These are phyloP conservation scores for Oostethus manadensis DNA, from an alignment of 2,113 vertebrate genomes.

Conservation along the genomic window DNA sequence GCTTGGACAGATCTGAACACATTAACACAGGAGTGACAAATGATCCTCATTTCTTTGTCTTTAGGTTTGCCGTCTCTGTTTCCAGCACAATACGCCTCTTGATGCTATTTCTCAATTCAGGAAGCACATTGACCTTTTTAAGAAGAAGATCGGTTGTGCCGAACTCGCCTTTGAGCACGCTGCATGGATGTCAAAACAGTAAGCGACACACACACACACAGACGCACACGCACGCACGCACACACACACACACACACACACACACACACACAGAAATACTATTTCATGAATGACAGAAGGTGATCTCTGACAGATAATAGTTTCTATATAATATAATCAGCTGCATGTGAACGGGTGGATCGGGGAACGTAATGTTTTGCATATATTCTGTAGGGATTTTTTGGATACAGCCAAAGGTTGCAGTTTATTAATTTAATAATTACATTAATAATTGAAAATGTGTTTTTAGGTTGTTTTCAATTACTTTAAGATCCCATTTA, in stretches of 20 bases:
- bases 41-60: constrained; percentile 14
- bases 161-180: constrained; percentile 93
- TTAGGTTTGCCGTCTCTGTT: constrained; percentile 95
- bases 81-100: constrained; percentile 94
- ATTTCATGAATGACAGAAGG: neutral
- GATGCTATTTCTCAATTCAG: constrained; percentile 97
- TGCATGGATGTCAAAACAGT: constrained; percentile 99
- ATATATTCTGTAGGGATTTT: no score
- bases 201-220: constrained; percentile 38
- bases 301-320: no score
- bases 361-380: no score
- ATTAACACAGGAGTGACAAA: neutral
- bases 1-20: neutral
- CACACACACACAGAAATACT: neutral
- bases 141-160: constrained; percentile 96
- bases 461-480: no score
- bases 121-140: constrained; percentile 94
- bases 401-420: no score
- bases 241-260: neutral
- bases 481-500: no score
- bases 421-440: no score
- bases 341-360: no score
- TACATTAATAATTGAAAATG: no score
- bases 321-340: no score
- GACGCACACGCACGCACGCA: neutral